Conservation (phyloP, 1,140 invertebrate genomes). For the Leguminivora glycinivorella region DNA sequence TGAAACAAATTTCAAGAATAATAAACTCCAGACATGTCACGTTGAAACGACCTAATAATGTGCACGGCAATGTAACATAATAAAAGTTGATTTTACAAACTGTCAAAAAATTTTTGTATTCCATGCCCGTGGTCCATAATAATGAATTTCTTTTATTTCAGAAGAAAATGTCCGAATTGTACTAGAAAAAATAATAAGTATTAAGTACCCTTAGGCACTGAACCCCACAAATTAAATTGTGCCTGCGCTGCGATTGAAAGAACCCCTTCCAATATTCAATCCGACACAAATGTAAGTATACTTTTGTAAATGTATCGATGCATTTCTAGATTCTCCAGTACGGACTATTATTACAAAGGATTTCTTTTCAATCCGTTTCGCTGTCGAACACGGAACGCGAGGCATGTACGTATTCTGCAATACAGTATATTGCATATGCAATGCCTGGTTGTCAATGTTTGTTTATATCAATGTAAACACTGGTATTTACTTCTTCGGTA, state of each 20-base stretch:
- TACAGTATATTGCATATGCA: neutral
- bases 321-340: neutral
- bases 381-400: neutral
- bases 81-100: no score
- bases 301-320: neutral
- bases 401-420: neutral
- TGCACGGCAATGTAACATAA: no score
- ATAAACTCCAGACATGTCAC: no score
- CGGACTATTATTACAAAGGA: constrained; percentile 14
- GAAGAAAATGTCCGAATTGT: no score
- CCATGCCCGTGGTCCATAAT: no score
- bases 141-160: no score
- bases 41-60: no score
- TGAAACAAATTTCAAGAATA: no score
- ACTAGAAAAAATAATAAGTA: no score
- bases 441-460: neutral
- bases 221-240: no score
- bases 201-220: no score
- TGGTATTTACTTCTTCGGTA: neutral
- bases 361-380: constrained; percentile 18
- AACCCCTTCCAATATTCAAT: constrained; percentile 1
- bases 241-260: neutral
- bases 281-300: neutral
- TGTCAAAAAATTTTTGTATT: no score
- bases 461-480: neutral